Conservation (phyloP, 2,797 vertebrate genomes). For the Monodelphis domestica region DNA sequence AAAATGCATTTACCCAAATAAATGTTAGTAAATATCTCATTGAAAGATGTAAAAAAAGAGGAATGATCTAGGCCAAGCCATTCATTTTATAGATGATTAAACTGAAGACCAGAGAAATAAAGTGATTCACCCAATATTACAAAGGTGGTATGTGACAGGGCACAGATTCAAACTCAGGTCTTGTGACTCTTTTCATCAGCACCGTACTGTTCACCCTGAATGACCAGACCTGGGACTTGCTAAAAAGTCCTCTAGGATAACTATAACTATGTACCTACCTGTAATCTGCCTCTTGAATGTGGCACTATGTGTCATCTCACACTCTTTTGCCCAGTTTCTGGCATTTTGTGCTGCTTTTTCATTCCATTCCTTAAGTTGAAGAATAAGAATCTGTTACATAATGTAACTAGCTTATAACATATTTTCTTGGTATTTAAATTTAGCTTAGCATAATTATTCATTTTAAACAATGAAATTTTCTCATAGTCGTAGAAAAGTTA, state of each 20-base stretch:
- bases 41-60: too few species aligned
- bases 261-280: constrained; percentile 46
- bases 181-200: not conserved
- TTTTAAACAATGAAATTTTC: not conserved
- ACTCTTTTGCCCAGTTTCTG: not conserved
- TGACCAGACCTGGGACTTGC: not conserved
- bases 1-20: too few species aligned
- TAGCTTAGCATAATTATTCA: not conserved
- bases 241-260: not conserved
- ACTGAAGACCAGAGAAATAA: too few species aligned
- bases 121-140: not conserved
- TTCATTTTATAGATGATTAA: too few species aligned
- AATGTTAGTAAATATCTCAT: too few species aligned
- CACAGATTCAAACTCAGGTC: not conserved
- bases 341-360: constrained; percentile 48
- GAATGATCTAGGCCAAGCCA: too few species aligned
- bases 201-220: not conserved
- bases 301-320: not conserved
- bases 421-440: not conserved
- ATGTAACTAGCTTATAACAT: not conserved
- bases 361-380: constrained; percentile 56
- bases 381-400: not conserved
- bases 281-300: constrained; percentile 23
- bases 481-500: not conserved
- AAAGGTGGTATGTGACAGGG: not conserved